Evolutionary conservation across 1,140 invertebrate species (phyloP), one percentile per base, ranked within the genome.

Genomic region (Matsumurasca onukii): DNA sequence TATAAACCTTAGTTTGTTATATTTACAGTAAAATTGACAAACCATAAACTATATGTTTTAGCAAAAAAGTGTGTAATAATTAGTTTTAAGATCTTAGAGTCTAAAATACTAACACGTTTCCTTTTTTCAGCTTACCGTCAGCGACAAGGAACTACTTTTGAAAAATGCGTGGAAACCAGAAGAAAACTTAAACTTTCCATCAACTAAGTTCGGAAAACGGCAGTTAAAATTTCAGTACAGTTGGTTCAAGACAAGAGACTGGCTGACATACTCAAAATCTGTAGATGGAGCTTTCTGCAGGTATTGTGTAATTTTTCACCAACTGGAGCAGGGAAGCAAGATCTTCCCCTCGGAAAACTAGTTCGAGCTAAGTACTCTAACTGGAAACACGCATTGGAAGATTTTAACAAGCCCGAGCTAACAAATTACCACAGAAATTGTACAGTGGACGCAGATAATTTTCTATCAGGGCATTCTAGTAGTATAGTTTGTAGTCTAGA

Each of bases 281-380:
- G 9, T 61, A 20, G 57, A 61, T 20, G 29, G 57, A 3, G 57
- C 57, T 5, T 27, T 61, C 30, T 61, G 57, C 20, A 61, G 30
- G 24, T 61, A 61, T 20, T 61, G 57, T 27, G 3, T 61, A 27
- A 2, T 9, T 9, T 61, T 61, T 61, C 29, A 5, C 57, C 57
- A 61, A 12, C 3, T 61, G 57, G 57, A 61, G 57, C 57, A 5
- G 57, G 57, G 5, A 61, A 61, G 30, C 57, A 29, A 27, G 57
- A 29, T 5, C 30, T 61, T 22, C 57, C 57, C 25, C 24, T 29
- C 5, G 57, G 24, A 9, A 61, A 29, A 27, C 24, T 51, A 3
- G 49, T 51, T 20, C n/a, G 5, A 51, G 3, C 49, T 12, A 61
- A 61, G 25, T 61, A 61, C 12, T 61, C 12, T 27, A 24, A 61